Conservation (phyloP, 2,888 invertebrate genomes). For the Colostygia pectinataria region DNA sequence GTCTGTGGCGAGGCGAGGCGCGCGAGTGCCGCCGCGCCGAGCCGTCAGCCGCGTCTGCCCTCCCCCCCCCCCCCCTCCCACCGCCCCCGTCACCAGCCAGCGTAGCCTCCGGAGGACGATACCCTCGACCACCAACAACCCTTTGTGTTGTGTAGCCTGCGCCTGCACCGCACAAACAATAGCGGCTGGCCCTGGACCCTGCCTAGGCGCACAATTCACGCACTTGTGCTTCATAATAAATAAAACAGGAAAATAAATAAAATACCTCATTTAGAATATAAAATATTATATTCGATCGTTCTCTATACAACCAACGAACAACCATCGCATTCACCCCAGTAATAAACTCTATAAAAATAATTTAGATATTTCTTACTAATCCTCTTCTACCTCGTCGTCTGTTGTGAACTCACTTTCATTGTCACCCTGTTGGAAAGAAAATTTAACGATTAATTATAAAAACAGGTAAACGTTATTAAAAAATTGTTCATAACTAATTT, state of each 20-base stretch:
- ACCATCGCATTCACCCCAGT: slow-evolving; percentile 59
- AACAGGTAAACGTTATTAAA: too few relatives aligned
- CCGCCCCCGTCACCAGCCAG: slow-evolving; percentile 35
- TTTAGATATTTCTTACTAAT: slow-evolving; percentile 66
- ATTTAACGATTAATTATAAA: background rate
- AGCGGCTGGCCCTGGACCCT: slow-evolving; percentile 17
- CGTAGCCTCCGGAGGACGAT: slow-evolving; percentile 63
- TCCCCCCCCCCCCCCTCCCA: slow-evolving; percentile 18
- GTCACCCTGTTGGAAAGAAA: slow-evolving; percentile 65
- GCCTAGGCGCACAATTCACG: slow-evolving; percentile 1
- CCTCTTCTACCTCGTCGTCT: slow-evolving; percentile 85
- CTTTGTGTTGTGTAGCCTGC: slow-evolving; percentile 54
- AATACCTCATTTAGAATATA: slow-evolving; percentile 56
- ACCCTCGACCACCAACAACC: slow-evolving; percentile 55
- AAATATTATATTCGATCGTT: slow-evolving; percentile 76
- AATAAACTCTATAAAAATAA: slow-evolving; percentile 82
- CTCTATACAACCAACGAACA: slow-evolving; percentile 58
- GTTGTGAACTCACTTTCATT: slow-evolving; percentile 86
- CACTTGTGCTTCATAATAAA: background rate
- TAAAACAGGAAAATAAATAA: slow-evolving; percentile 36
- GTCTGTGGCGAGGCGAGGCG: slow-evolving; percentile 61
- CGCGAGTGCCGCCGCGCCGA: slow-evolving; percentile 60
- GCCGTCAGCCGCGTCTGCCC: slow-evolving; percentile 23
- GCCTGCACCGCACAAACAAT: slow-evolving; percentile 23
- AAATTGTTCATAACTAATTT: too few relatives aligned